Base-by-base conservation (phyloP, 2,888 invertebrate species). In the Eretmocerus hayati region DNA sequence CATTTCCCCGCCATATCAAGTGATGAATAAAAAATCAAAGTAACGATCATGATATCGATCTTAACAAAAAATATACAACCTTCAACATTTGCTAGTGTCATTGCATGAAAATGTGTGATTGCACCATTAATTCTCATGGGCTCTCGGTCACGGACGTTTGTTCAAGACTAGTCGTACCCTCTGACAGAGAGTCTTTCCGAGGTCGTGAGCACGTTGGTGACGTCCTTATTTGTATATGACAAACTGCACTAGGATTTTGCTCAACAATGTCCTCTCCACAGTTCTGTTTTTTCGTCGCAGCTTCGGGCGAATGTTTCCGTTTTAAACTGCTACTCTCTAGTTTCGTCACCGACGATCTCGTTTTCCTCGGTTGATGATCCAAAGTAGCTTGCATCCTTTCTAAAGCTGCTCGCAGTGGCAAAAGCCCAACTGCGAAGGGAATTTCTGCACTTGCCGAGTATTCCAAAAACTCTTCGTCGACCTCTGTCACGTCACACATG, bases 361-460 rank as follows among this genome's bases (percentile, higher is more conserved):
- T 72, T 57, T 72, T 72, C 9, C 73, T 59, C 3, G 73, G 72
- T 21, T 72, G 72, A 58, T 73, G 67, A 58, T 73, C 73, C 1
- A 69, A 63, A 33, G 66, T 72, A 1, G 71, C 68, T 52, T 73
- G 72, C 65, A 72, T 69, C 41, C 68, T 67, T 44, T 72, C 72
- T 2, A 73, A 49, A 5, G 72, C 72, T 4, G 70, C 71, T 39
- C 69, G 64, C 11, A 73, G 53, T 2, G 73, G 72, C 36, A 73
- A 53, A 20, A 73, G 58, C 4, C 73, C 73, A 8, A 73, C 71
- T 4, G 73, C 72, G 41, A 69, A 72, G 5, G 73, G 73, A 42
- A 73, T 72, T 58, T 72, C 69, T 11, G 69, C 67, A 36, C 67
- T 66, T n/a, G 67, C 59, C 3, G 67, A 66, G 19, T 57, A 57